Evolutionary conservation across 2,113 vertebrate species (phyloP).

Genomic region (Callipepla californica): DNA sequence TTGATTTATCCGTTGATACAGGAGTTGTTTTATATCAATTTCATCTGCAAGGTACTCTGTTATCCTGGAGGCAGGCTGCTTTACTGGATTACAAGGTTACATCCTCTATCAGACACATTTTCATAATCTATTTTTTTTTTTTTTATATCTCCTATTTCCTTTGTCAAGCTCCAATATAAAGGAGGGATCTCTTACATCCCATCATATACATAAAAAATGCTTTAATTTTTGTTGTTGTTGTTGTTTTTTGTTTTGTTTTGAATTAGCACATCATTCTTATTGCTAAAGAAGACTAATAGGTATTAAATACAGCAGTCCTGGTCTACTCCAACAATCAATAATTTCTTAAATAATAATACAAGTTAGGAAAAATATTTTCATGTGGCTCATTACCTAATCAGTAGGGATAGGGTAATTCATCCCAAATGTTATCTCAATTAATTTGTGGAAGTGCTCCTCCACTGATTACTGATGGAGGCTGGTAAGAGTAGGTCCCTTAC

Average conservation of each 20-base stretch:
- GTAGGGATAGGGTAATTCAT: not conserved
- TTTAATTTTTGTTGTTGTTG: not conserved
- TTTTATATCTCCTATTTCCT: not conserved
- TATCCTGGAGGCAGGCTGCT: not conserved
- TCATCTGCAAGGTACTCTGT: not conserved
- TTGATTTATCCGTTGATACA: not conserved
- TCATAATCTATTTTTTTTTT: not conserved
- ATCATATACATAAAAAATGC: not conserved
- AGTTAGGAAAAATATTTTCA: not conserved
- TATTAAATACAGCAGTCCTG: too few relatives aligned
- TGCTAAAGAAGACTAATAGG: too few relatives aligned
- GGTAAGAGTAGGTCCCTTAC: not conserved
- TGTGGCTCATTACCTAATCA: not conserved
- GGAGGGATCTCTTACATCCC: too few relatives aligned
- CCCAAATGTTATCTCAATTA: not conserved
- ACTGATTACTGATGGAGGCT: not conserved
- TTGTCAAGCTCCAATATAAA: too few relatives aligned
- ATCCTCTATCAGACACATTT: accelerated
- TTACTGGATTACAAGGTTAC: not conserved
- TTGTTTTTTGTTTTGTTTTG: not conserved
- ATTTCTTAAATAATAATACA: not conserved
- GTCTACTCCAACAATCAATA: too few relatives aligned
- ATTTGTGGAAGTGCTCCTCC: not conserved
- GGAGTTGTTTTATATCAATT: not conserved
- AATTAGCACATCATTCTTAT: too few relatives aligned